phyloP scores from a whole-genome alignment of 2,888 invertebrate genomes.

The Sepiola atlantica region DNA sequence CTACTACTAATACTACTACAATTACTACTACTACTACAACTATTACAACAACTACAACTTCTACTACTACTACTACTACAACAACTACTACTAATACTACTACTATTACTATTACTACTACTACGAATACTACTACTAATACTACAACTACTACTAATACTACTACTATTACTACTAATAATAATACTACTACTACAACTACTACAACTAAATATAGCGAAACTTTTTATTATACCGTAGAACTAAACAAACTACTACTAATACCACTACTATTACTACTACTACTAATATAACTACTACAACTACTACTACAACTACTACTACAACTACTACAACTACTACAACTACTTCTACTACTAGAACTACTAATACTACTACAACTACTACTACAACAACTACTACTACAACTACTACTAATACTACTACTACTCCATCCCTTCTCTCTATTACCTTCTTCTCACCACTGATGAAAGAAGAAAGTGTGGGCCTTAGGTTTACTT shows the following conservation, averaged over 20 bases:
- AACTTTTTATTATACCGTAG: not conserved
- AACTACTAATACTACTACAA: not conserved
- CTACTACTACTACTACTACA: conserved; percentile 51
- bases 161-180: not conserved
- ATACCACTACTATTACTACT: not conserved
- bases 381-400: not conserved
- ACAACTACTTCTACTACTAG: not conserved
- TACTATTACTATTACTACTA: not conserved
- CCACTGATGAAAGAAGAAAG: too few species aligned
- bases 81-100: not conserved
- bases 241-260: not conserved
- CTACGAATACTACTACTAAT: not conserved
- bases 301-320: not conserved
- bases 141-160: not conserved
- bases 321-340: not conserved
- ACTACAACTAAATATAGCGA: conserved; percentile 46
- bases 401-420: not conserved
- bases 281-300: not conserved
- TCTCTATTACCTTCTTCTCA: not conserved
- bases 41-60: conserved; percentile 51
- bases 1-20: not conserved
- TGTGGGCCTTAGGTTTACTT: too few species aligned
- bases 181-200: conserved; percentile 51
- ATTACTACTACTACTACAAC: not conserved
- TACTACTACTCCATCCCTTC: not conserved